Evolutionary conservation across 2,797 vertebrate genomes (phyloP), one percentile per base, ranked within the genome.

Genomic region (Sebastes elongatus): DNA sequence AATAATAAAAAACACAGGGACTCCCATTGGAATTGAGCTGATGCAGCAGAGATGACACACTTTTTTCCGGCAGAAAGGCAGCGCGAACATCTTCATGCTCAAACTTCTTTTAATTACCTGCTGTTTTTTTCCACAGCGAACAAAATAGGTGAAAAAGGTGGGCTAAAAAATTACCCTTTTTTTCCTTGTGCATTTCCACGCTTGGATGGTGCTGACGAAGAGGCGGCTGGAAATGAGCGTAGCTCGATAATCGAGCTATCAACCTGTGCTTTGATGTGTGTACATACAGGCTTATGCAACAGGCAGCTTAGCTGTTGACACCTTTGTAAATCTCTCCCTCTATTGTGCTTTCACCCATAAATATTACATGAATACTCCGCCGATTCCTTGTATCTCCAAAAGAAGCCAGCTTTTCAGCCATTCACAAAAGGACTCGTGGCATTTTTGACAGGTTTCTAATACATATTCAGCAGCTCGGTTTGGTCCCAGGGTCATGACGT

Each of bases 221-320:
- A 38, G 42, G 32, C 49, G 23, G 69, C 38, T 68, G 61, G 67
- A n/a, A 72, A 73, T 74, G 62, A 62, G 73, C 66, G n/a, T 0
- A 30, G 56, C 60, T 82, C 57, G 61, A 83, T 90, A 89, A 91
- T 86, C 80, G 84, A 87, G 86, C 82, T 68, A 83, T 88, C 84
- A 80, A 35, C 57, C 65, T 80, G 27, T 65, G 60, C 77, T 87
- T 71, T 80, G 74, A 86, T 90, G 66, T 89, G 79, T 82, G 56
- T 57, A 74, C 75, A 74, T 81, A 28, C 56, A 60, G 68, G 64
- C 77, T 89, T 74, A 80, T 30, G 78, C 86, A 90, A 91, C 78
- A 89, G 56, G 67, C 62, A 14, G 79, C 75, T 77, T 30, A 78
- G 82, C 79, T 80, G 68, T 81, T 81, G 80, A 91, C 86, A 88